Evolutionary conservation across 2,888 invertebrate genomes (phyloP).

Genomic region (Andrena bicolor): DNA sequence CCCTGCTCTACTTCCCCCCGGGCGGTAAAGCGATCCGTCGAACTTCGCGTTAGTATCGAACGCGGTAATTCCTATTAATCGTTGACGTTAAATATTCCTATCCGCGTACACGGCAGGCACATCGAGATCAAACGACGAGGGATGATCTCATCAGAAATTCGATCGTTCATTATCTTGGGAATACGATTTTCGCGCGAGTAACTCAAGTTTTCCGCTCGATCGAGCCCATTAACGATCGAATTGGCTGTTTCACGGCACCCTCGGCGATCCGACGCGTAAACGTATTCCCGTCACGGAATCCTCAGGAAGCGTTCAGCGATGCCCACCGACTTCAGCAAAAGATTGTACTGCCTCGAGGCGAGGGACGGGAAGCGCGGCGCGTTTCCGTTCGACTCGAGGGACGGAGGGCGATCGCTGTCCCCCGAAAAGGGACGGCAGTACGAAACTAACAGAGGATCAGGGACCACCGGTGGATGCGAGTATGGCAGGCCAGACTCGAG

Average conservation of each 20-base stretch:
- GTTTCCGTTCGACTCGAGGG: slow-evolving; percentile 63
- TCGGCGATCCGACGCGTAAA: slow-evolving; percentile 54
- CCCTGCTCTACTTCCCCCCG: background rate
- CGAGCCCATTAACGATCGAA: slow-evolving; percentile 50
- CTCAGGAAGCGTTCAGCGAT: slow-evolving; percentile 80
- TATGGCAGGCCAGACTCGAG: slow-evolving; percentile 63
- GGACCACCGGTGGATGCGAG: slow-evolving; percentile 54
- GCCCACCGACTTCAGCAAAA: slow-evolving; percentile 81
- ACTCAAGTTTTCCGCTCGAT: slow-evolving; percentile 11
- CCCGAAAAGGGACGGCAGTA: slow-evolving; percentile 64
- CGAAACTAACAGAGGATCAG: slow-evolving; percentile 57
- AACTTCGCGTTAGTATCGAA: background rate
- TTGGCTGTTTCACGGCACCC: slow-evolving; percentile 18
- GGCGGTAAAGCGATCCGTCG: background rate
- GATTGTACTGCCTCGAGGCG: slow-evolving; percentile 76
- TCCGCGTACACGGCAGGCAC: too few relatives aligned
- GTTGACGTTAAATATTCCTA: background rate
- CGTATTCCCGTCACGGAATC: slow-evolving; percentile 70
- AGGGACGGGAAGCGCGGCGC: slow-evolving; percentile 71
- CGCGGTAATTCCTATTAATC: background rate
- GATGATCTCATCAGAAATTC: slow-evolving; percentile 27
- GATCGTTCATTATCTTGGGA: slow-evolving; percentile 17
- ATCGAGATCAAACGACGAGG: slow-evolving; percentile 12
- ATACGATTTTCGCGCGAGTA: slow-evolving; percentile 1
- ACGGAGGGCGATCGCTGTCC: slow-evolving; percentile 65